These are phyloP conservation scores for Seira ritae DNA, from an alignment of 2,888 invertebrate species.

Conservation along the genomic window DNA sequence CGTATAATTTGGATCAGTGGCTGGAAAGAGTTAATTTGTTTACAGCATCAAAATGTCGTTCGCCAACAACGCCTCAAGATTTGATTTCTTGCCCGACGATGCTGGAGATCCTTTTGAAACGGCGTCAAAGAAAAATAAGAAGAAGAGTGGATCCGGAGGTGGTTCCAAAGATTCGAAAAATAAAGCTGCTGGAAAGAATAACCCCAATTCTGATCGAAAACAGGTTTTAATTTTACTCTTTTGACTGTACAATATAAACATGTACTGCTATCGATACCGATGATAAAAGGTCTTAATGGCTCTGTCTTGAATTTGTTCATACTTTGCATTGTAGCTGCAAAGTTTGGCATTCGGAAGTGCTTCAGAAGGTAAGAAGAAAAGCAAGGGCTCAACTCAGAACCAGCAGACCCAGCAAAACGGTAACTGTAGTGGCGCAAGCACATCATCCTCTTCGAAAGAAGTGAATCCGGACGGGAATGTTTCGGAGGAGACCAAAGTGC, in stretches of 20 bases:
- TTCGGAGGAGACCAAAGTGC: conserved; percentile 18
- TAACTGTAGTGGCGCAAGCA: neutral
- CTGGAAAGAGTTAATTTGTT: neutral
- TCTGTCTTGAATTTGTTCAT: neutral
- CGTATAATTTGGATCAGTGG: too few species aligned
- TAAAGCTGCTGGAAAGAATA: conserved; percentile 30
- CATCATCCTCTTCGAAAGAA: neutral
- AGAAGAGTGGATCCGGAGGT: conserved; percentile 25
- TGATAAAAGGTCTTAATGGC: neutral
- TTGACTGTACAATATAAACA: neutral
- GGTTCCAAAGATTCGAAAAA: conserved; percentile 47
- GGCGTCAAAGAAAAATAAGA: conserved; percentile 57
- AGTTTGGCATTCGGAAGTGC: conserved; percentile 67
- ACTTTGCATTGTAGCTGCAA: conserved; percentile 44
- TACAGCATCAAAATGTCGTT: conserved; percentile 61
- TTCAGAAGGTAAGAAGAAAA: conserved; percentile 58
- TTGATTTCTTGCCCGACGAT: conserved; percentile 71
- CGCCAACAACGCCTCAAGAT: conserved; percentile 65
- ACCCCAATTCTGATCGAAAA: conserved; percentile 28
- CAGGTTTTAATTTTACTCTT: conserved; percentile 26
- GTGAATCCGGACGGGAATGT: neutral
- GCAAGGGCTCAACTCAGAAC: neutral
- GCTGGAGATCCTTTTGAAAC: conserved; percentile 70
- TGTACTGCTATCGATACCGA: neutral
- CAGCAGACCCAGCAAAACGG: conserved; percentile 23